Percentiles rank a stretch among this genome's conserved stretches.
These are phyloP conservation scores for Pterobdella sp. DNA, from an alignment of 2,888 invertebrate genomes.

Conservation along the genomic window DNA sequence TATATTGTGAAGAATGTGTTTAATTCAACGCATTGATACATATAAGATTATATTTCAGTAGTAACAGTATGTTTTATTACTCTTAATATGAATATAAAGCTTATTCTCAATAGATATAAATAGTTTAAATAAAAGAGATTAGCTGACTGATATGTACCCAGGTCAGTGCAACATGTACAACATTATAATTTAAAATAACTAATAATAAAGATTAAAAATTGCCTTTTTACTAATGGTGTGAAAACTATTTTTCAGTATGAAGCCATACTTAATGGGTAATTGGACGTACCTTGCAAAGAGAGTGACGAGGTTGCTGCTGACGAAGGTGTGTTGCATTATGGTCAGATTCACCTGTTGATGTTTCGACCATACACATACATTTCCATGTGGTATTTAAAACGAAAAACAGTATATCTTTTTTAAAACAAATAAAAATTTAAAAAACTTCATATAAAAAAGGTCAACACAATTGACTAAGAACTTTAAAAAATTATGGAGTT, in stretches of 20 bases:
- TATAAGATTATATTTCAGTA: no score
- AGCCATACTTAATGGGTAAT: no score
- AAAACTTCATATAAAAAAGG: not conserved
- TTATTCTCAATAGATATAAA: no score
- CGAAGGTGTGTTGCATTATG: not conserved
- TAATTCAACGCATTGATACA: no score
- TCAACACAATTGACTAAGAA: not conserved
- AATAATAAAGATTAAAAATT: not conserved
- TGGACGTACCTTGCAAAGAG: not conserved
- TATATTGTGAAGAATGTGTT: no score
- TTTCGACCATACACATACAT: no score
- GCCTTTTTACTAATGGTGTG: not conserved
- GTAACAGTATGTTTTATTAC: no score
- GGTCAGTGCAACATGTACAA: not conserved
- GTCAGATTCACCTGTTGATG: constrained; percentile 11
- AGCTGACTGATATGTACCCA: no score
- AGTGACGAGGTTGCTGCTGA: not conserved
- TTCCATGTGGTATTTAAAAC: no score
- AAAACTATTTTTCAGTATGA: no score
- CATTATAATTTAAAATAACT: not conserved
- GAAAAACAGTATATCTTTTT: not conserved
- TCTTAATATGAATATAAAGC: no score
- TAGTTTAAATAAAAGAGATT: no score
- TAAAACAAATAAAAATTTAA: not conserved
- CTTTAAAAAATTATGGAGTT: not conserved